phyloP scores from a whole-genome alignment of 2,797 vertebrate species.

The Scarus forsteni region DNA sequence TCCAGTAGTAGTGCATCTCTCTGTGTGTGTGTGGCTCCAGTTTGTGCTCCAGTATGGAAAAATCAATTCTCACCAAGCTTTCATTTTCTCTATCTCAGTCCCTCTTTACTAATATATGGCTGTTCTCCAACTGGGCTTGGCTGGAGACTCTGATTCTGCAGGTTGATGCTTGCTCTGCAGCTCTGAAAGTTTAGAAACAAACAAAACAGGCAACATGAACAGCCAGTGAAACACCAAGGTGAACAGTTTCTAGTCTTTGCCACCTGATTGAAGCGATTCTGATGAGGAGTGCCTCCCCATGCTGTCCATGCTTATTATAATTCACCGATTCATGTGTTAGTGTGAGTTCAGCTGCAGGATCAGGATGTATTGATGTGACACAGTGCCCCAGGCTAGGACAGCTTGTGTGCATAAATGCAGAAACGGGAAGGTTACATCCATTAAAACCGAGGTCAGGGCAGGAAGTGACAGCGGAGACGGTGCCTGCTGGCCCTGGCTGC shows the following conservation, averaged over 20 bases:
- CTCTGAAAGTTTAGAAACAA: slow-evolving; percentile 24
- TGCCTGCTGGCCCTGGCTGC: slow-evolving; percentile 15
- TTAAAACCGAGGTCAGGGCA: slow-evolving; percentile 65
- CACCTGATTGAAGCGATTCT: slow-evolving; percentile 51
- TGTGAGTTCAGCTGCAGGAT: slow-evolving; percentile 54
- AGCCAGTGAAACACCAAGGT: slow-evolving; percentile 6
- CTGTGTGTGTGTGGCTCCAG: slow-evolving; percentile 51
- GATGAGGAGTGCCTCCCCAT: slow-evolving; percentile 51
- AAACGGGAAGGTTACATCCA: slow-evolving; percentile 61
- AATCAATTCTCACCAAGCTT: slow-evolving; percentile 74
- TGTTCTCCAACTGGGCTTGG: slow-evolving; percentile 34
- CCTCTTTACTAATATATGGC: slow-evolving; percentile 46
- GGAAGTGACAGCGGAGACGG: slow-evolving; percentile 39
- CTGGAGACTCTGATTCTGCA: slow-evolving; percentile 25
- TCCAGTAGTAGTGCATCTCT: slow-evolving; percentile 37
- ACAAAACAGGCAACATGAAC: slow-evolving; percentile 24
- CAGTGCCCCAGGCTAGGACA: slow-evolving; percentile 57
- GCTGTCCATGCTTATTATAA: slow-evolving; percentile 63
- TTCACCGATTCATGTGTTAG: slow-evolving; percentile 54
- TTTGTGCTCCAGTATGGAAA: slow-evolving; percentile 71
- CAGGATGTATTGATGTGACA: slow-evolving; percentile 71
- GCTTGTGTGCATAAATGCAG: slow-evolving; percentile 64
- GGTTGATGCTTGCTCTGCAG: slow-evolving; percentile 29
- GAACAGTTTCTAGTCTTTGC: slow-evolving; percentile 28
- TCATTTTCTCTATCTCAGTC: slow-evolving; percentile 59